Base-by-base conservation (phyloP, 2,113 vertebrate genomes). In the Dendrocopos noguchii region DNA sequence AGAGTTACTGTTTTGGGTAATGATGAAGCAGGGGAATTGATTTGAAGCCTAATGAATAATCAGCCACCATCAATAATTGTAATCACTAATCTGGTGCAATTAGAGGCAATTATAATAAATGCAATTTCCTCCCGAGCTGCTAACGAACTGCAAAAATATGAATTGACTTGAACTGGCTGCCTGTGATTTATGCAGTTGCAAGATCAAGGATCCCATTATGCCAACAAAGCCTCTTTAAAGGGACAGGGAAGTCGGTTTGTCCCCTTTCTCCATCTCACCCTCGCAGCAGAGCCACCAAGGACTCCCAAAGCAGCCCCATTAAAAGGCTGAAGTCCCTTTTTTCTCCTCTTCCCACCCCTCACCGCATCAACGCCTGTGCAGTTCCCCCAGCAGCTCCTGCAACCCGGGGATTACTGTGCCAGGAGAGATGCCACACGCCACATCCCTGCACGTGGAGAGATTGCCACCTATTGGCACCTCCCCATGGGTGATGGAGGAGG, bases 81-180 rank as follows among this genome's bases (percentile, higher is more conserved):
- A 98, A 98, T 98, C 98, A 98, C 98, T 98, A 98, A 98, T 98
- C 98, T 98, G 97, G 96, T 97, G 97, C 97, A 98, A 98, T 98
- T 98, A 98, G 97, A 97, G 93, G 97, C 97, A 98, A 98, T 98
- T 98, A 98, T 98, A 98, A 98, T 98, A 98, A 98, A 98, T 98
- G 98, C 97, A 98, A 98, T 98, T 98, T 98, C 97, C 97, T 98
- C 97, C 97, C 15, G 94, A 97, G 97, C 97, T 97, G 98, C 97
- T 97, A 97, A 98, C 97, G 97, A 98, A 98, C 98, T 97, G 94
- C 95, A 98, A 97, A 98, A 98, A 97, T 98, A 98, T 98, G 97
- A 98, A 97, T 97, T 98, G 97, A 97, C 97, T 97, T 92, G 90
- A 96, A 96, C 94, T 95, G 96, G 91, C 94, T 98, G 97, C 95